A percentile compares a stretch with the other conserved stretches of the same genome.
phyloP scores from a whole-genome alignment of 2,113 vertebrate species.

The Phasianus colchicus region DNA sequence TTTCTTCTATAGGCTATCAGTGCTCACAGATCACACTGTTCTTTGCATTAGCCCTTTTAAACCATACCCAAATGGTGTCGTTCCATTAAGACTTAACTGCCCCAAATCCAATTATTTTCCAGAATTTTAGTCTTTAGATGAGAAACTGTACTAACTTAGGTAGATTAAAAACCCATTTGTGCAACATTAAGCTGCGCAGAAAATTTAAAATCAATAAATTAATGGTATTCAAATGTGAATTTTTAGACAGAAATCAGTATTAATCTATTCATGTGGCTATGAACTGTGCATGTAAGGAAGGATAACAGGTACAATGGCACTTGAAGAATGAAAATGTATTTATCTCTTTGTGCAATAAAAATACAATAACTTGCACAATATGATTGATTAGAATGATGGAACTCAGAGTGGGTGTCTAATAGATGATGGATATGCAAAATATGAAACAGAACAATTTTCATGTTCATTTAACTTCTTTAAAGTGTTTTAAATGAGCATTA shows the following conservation, averaged over 20 bases:
- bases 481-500: slow-evolving; percentile 43
- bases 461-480: slow-evolving; percentile 55
- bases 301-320: not conserved
- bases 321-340: slow-evolving; percentile 30
- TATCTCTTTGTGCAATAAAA: slow-evolving; percentile 5
- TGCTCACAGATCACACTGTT: not conserved
- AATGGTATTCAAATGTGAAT: not conserved
- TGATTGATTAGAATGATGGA: slow-evolving; percentile 32
- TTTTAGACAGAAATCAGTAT: slow-evolving; percentile 2
- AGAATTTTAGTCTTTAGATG: not conserved
- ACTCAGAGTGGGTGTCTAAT: slow-evolving; percentile 19
- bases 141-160: not conserved
- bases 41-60: not conserved
- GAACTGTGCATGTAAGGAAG: not conserved
- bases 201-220: slow-evolving; percentile 29
- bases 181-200: not conserved
- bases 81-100: not conserved
- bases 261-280: not conserved
- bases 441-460: slow-evolving; percentile 43
- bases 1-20: not conserved
- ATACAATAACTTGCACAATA: slow-evolving; percentile 22
- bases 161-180: not conserved
- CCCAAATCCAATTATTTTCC: not conserved
- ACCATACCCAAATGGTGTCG: not conserved
- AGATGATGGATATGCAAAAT: slow-evolving; percentile 43